Conservation (phyloP, 2,113 vertebrate species). For the Tretioscincus oriximinensis region DNA sequence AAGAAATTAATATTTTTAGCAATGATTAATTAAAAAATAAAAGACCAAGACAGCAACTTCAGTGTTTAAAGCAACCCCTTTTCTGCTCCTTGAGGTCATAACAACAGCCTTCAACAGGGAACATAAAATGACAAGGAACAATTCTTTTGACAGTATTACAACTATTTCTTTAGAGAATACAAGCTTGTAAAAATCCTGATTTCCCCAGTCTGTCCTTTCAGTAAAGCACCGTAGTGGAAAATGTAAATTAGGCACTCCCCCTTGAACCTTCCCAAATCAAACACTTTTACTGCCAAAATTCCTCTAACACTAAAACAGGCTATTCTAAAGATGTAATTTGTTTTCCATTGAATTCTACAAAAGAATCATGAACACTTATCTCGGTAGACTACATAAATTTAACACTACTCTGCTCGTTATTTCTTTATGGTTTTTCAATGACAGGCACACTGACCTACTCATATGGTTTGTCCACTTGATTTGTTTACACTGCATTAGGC, state of each 20-base stretch:
- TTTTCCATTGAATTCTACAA: constrained; percentile 34
- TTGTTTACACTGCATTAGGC: constrained; percentile 59
- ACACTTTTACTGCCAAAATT: constrained; percentile 3
- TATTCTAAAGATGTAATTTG: constrained; percentile 28
- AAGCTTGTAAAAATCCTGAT: constrained; percentile 19
- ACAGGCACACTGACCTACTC: constrained; percentile 23
- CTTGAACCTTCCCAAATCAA: constrained; percentile 11
- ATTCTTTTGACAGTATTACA: neutral
- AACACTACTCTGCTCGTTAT: constrained; percentile 52
- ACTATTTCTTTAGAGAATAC: constrained; percentile 31
- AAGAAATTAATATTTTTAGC: constrained; percentile 32
- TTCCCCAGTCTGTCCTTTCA: constrained; percentile 33
- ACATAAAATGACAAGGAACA: constrained; percentile 34
- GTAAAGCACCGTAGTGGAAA: constrained; percentile 8
- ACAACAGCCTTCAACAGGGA: neutral
- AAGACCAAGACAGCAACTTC: constrained; percentile 28
- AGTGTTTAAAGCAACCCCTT: constrained; percentile 36
- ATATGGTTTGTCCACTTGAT: constrained; percentile 26
- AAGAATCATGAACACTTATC: constrained; percentile 41
- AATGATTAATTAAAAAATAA: constrained; percentile 22
- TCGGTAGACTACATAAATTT: constrained; percentile 48
- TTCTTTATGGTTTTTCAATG: constrained; percentile 47
- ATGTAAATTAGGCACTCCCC: neutral
- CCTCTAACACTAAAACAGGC: constrained; percentile 26
- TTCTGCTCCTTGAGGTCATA: constrained; percentile 9